phyloP scores from a whole-genome alignment of 2,113 vertebrate species.

The Leucoraja erinaceus region DNA sequence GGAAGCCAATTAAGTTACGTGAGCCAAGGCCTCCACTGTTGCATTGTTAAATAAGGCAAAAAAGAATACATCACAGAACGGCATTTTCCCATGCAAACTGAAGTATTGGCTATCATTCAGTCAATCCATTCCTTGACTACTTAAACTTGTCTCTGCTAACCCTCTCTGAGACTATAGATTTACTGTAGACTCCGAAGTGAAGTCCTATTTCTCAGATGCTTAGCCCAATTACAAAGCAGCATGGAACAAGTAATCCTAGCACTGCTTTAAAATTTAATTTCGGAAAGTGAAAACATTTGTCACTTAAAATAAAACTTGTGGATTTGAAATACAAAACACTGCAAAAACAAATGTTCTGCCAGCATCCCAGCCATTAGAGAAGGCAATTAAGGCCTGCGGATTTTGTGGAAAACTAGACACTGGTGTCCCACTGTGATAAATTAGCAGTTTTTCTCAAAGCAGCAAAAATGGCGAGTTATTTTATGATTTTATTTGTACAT shows the following conservation, averaged over 20 bases:
- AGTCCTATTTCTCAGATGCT: not conserved
- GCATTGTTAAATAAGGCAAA: not conserved
- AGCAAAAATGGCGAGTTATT: not conserved
- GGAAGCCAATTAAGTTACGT: not conserved
- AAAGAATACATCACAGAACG: not conserved
- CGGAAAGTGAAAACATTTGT: constrained; percentile 21
- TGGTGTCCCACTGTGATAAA: constrained; percentile 15
- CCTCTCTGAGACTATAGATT: not conserved
- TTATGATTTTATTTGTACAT: not conserved
- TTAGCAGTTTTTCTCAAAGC: constrained; percentile 6
- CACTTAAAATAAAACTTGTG: constrained; percentile 24
- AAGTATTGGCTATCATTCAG: not conserved
- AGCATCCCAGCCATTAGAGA: not conserved
- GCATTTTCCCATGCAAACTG: not conserved
- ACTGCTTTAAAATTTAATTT: constrained; percentile 30
- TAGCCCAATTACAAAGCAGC: not conserved
- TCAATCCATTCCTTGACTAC: not conserved
- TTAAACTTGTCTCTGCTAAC: not conserved
- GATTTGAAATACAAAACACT: constrained; percentile 16
- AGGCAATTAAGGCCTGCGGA: constrained; percentile 34
- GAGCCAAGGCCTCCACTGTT: not conserved
- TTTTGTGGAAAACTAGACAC: constrained; percentile 23
- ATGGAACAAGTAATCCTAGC: not conserved
- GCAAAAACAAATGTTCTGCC: not conserved
- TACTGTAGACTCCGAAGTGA: not conserved